Percentiles rank a stretch among this genome's conserved stretches.
Evolutionary conservation across 2,113 vertebrate genomes (phyloP).

Genomic region (Lucifuga dentata): DNA sequence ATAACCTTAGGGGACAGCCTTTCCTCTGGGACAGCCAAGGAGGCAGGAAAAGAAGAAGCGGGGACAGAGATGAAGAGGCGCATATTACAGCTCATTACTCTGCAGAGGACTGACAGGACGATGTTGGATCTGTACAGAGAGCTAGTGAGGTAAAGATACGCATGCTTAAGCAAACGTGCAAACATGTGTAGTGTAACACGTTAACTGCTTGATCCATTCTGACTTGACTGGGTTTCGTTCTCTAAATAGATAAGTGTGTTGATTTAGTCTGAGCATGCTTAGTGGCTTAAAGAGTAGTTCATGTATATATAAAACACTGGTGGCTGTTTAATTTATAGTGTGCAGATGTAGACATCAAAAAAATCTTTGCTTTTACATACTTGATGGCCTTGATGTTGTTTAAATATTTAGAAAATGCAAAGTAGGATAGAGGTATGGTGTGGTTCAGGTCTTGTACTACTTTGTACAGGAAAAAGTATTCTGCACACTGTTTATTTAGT

Average conservation of each 20-base stretch:
- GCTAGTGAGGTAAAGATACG: constrained; percentile 11
- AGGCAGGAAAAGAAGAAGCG: constrained; percentile 6
- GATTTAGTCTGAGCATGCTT: neutral
- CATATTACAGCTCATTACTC: constrained; percentile 49
- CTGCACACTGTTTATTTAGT: too few relatives aligned
- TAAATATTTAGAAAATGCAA: too few relatives aligned
- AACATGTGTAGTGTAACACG: constrained; percentile 11
- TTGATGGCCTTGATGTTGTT: too few relatives aligned
- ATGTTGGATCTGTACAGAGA: constrained; percentile 27
- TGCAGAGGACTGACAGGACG: constrained; percentile 31
- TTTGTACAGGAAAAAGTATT: too few relatives aligned
- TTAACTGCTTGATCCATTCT: neutral
- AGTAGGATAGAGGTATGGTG: too few relatives aligned
- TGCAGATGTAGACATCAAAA: too few relatives aligned
- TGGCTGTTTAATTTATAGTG: neutral
- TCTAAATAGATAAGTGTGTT: constrained; percentile 4
- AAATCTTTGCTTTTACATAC: too few relatives aligned
- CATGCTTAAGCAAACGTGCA: too few relatives aligned
- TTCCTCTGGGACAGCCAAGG: constrained; percentile 32
- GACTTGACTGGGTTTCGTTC: constrained; percentile 18
- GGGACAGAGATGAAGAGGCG: neutral
- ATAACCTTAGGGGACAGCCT: constrained; percentile 17
- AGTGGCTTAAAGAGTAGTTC: neutral
- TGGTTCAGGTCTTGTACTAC: too few relatives aligned
- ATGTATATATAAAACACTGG: neutral